Evolutionary conservation across 2,888 invertebrate species (phyloP), one percentile per base, ranked within the genome.

Genomic region (Nymphalis urticae): DNA sequence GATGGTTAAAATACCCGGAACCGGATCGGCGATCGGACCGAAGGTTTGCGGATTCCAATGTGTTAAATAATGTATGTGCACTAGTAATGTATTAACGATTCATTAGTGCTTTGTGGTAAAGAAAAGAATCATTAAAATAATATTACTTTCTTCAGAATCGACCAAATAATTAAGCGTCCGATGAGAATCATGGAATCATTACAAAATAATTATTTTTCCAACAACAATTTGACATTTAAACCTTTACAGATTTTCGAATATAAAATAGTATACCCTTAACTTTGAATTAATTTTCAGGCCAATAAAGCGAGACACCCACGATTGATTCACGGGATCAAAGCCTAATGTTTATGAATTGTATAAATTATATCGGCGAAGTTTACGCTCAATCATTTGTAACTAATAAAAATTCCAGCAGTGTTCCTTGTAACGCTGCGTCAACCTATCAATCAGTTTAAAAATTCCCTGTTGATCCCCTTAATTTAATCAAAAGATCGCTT

Each of bases 401-500:
- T 85, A 90, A 90, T 90, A 91, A 89, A 91, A 90, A 90, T 88
- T 89, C 86, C 85, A 81, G 74, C 83, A 79, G 83, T 86, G 86
- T 87, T 84, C 85, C 83, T 85, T 86, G 87, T 90, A 90, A 88
- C 86, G 88, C 89, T 89, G 87, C 88, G 90, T 90, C 89, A 90
- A 90, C 88, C 90, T 87, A 90, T 90, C 90, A 89, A 90, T 92
- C 91, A 92, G 86, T 88, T 89, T 90, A 89, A 89, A 92, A 90
- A 90, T 92, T 89, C 89, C 85, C 86, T 74, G 85, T 85, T 89
- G 89, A 90, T 89, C 90, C 90, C 91, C 88, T 87, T 89, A 90
- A 92, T 92, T 92, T 92, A 92, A 92, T 92, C 92, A 90, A 91
- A 90, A 90, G 88, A 89, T 89, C 90, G 90, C 88, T 91, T 88